phyloP scores from a whole-genome alignment of 2,888 invertebrate species.

The Auanema sp. region DNA sequence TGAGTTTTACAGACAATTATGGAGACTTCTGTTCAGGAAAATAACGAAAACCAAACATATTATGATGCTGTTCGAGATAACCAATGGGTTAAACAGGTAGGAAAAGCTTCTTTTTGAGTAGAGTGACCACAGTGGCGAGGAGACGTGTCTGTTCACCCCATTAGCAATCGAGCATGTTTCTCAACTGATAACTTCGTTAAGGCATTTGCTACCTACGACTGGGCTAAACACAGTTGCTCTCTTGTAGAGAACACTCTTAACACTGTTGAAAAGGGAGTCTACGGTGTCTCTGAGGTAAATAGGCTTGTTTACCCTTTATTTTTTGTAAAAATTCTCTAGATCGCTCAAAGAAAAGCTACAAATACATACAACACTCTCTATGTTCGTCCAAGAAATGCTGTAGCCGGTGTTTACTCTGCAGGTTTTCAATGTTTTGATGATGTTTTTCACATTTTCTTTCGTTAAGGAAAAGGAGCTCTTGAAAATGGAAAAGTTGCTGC shows the following conservation, averaged over 20 bases:
- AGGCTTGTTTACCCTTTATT: neutral
- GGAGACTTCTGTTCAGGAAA: too few relatives aligned
- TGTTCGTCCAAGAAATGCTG: constrained; percentile 30
- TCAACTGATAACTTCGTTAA: neutral
- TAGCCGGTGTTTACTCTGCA: constrained; percentile 22
- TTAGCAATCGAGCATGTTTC: too few relatives aligned
- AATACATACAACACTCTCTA: constrained; percentile 33
- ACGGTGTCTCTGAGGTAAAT: constrained; percentile 9
- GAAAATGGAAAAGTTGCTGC: constrained; percentile 32
- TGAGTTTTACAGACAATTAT: too few relatives aligned
- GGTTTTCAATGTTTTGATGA: neutral
- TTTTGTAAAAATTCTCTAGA: too few relatives aligned
- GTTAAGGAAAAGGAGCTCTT: constrained; percentile 26
- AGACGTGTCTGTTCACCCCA: too few relatives aligned
- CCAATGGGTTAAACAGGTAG: too few relatives aligned
- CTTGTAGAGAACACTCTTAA: constrained; percentile 10
- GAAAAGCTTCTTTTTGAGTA: too few relatives aligned
- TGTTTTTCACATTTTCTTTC: constrained; percentile 8
- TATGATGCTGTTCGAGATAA: too few relatives aligned
- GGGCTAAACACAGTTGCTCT: constrained; percentile 12
- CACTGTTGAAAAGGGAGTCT: constrained; percentile 11
- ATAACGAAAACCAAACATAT: too few relatives aligned
- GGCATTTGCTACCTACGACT: constrained; percentile 12
- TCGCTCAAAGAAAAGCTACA: constrained; percentile 18
- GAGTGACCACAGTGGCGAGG: too few relatives aligned